phyloP scores from a whole-genome alignment of 1,140 invertebrate genomes.

The Bombyx mandarina region DNA sequence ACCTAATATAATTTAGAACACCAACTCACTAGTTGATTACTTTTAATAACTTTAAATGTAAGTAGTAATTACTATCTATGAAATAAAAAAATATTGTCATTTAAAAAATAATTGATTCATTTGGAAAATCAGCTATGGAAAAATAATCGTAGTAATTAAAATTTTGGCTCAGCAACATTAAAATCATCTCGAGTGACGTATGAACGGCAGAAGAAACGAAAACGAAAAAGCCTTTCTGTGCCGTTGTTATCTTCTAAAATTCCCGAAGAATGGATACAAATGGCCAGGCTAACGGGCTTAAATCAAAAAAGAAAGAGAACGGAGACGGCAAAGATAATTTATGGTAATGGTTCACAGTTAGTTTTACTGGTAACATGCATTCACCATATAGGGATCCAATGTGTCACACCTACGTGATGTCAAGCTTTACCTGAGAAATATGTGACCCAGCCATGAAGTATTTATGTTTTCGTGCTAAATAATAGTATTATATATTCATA shows the following conservation, averaged over 20 bases:
- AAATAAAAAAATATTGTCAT: too few relatives aligned
- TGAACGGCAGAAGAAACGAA: conserved; percentile 67
- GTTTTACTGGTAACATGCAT: conserved; percentile 51
- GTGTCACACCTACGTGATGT: conserved; percentile 70
- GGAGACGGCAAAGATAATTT: conserved; percentile 76
- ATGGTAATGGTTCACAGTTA: conserved; percentile 72
- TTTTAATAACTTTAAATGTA: too few relatives aligned
- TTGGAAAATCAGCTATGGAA: too few relatives aligned
- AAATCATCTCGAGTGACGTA: conserved; percentile 60
- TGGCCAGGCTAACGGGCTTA: conserved; percentile 74
- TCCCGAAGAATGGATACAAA: conserved; percentile 70
- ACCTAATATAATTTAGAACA: too few relatives aligned
- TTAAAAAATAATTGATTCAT: too few relatives aligned
- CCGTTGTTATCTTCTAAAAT: conserved; percentile 71
- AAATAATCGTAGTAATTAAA: too few relatives aligned
- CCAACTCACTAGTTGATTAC: too few relatives aligned
- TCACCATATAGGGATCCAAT: conserved; percentile 67
- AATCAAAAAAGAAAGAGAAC: conserved; percentile 76
- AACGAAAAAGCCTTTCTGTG: conserved; percentile 70
- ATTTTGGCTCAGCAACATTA: conserved; percentile 14
- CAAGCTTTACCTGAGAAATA: conserved; percentile 65
- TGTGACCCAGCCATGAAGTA: conserved; percentile 57
- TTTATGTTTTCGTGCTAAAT: conserved; percentile 56
- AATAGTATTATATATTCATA: conserved; percentile 19
- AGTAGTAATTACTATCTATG: too few relatives aligned